phyloP scores from a whole-genome alignment of 1,140 invertebrate species.

The Lucilia sericata region DNA sequence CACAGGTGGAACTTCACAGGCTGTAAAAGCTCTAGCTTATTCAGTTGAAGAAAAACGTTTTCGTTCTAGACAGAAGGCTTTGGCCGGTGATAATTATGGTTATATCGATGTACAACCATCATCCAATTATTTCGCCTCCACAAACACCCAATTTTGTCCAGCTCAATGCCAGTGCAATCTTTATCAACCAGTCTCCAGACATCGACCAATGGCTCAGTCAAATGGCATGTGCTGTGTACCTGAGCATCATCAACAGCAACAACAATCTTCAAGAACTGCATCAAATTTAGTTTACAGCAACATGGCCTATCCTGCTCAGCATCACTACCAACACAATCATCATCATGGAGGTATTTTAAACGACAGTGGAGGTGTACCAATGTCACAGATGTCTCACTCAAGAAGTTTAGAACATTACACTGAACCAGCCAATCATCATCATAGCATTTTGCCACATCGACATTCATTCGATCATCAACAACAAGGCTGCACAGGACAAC shows the following conservation, averaged over 20 bases:
- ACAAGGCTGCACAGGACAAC: constrained; percentile 53
- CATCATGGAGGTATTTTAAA: background rate
- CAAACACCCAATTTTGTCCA: background rate
- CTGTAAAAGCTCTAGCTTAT: constrained; percentile 59
- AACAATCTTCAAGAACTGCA: background rate
- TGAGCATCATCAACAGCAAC: constrained; percentile 47
- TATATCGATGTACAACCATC: constrained; percentile 34
- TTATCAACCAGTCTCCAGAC: constrained; percentile 20
- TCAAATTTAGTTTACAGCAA: constrained; percentile 31
- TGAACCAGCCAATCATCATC: constrained; percentile 54
- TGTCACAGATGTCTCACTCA: constrained; percentile 60
- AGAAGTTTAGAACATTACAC: constrained; percentile 67
- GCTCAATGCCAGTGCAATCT: constrained; percentile 47
- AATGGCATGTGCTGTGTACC: constrained; percentile 52
- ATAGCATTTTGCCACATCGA: constrained; percentile 56
- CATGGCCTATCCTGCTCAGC: background rate
- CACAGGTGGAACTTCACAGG: constrained; percentile 53
- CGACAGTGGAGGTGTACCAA: background rate
- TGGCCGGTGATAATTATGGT: constrained; percentile 28
- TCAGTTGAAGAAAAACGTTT: constrained; percentile 55
- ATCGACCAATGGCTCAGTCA: constrained; percentile 20
- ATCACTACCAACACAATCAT: constrained; percentile 23
- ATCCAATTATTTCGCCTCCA: background rate
- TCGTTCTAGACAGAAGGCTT: constrained; percentile 45
- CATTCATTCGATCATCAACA: constrained; percentile 66